phyloP scores from a whole-genome alignment of 2,888 invertebrate genomes.

The Cecidostiba fungosa region DNA sequence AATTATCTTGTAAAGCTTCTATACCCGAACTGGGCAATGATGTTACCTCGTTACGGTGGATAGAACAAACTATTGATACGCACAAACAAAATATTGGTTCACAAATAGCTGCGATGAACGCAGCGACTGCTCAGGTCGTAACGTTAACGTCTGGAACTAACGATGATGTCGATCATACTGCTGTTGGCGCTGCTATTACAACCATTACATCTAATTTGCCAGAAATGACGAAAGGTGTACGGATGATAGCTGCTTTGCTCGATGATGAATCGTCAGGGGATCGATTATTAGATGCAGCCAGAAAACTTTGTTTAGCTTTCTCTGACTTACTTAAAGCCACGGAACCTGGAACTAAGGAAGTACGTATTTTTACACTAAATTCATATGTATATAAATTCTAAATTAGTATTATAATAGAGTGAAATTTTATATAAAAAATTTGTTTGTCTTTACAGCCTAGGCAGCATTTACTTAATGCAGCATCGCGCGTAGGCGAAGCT shows the following conservation, averaged over 20 bases:
- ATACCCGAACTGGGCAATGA: constrained; percentile 91
- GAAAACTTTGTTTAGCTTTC: constrained; percentile 95
- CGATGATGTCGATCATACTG: constrained; percentile 96
- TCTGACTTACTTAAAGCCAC: constrained; percentile 97
- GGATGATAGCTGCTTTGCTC: constrained; percentile 97
- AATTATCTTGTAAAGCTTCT: constrained; percentile 84
- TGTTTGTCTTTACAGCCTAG: constrained; percentile 85
- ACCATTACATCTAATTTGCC: constrained; percentile 98
- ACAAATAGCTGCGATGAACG: constrained; percentile 99
- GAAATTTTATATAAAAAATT: constrained; percentile 10
- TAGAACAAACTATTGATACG: constrained; percentile 95
- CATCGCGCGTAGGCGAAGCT: constrained; percentile 97
- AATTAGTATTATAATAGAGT: neutral
- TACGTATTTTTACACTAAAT: constrained; percentile 69
- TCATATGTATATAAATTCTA: neutral
- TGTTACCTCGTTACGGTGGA: constrained; percentile 95
- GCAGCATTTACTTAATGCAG: constrained; percentile 96
- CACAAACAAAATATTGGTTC: constrained; percentile 98
- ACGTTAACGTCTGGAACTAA: constrained; percentile 91
- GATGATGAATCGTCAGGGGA: constrained; percentile 92
- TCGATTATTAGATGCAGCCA: constrained; percentile 93
- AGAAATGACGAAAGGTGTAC: constrained; percentile 97
- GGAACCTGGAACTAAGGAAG: constrained; percentile 96
- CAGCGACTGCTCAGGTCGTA: constrained; percentile 98
- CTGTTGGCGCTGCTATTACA: constrained; percentile 97